Evolutionary conservation across 1,140 invertebrate species (phyloP), one percentile per base, ranked within the genome.

Genomic region (Alviniconcha marisindica): DNA sequence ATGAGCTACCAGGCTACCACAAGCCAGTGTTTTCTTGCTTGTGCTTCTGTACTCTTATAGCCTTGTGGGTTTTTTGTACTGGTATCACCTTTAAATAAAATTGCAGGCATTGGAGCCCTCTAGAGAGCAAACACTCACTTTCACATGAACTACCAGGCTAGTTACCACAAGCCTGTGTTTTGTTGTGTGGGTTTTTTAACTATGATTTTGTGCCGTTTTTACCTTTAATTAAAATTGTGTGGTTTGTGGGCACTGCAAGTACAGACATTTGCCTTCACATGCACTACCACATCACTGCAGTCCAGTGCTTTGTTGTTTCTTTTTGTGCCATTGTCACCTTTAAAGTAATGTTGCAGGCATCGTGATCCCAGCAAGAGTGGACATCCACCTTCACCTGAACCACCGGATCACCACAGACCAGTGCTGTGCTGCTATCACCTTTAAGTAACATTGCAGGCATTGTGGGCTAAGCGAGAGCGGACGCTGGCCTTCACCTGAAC

Each of bases 41-140:
- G n/a, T n/a, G n/a, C n/a, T n/a, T n/a, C n/a, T n/a, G n/a, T n/a
- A n/a, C n/a, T n/a, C n/a, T n/a, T n/a, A n/a, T n/a, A n/a, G n/a
- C n/a, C n/a, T n/a, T n/a, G n/a, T n/a, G n/a, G n/a, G n/a, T n/a
- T n/a, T n/a, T n/a, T n/a, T n/a, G n/a, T n/a, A n/a, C n/a, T n/a
- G n/a, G n/a, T n/a, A n/a, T n/a, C n/a, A n/a, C n/a, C n/a, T n/a
- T n/a, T n/a, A n/a, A n/a, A n/a, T n/a, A n/a, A n/a, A n/a, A n/a
- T n/a, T 74, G 33, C 69, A 82, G 81, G 81, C 24, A 48, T 74
- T 24, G 81, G 74, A 33, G 69, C 69, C 33, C 81, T 33, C 1
- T 66, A 66, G 15, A 33, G 66, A 15, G 69, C 69, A 33, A 69
- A 82, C 66, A 42, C 74, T 4, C 28, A 51, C 15, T 0, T 82